Evolutionary conservation across 30 jellyfish, hydroid and myxozoan genomes (phyloP), one percentile per base, ranked within the genome.

Genomic region (Aurelia sp.): DNA sequence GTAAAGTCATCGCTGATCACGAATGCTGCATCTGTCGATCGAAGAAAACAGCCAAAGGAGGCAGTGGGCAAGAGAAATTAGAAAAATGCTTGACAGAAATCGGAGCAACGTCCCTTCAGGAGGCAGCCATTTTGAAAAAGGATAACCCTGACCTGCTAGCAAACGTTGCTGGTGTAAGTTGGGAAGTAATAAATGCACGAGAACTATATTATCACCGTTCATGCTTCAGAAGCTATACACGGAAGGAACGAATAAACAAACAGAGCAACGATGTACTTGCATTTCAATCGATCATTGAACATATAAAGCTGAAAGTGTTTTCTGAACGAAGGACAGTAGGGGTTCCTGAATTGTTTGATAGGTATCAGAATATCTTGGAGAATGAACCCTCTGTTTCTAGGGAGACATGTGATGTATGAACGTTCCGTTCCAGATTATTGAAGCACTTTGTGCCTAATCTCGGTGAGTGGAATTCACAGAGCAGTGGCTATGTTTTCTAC

Each of bases 371-470:
- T 50, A 57, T 73, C 53, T 50, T 18, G 53, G 74, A 73, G 53
- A 73, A 73, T 44, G 74, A 51, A 50, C 85, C 60, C 41, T 72
- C 83, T 72, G 44, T 48, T 69, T 72, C 69, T 72, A 41, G 70
- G 58, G 69, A 72, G 68, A 72, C 69, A 72, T 72, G 83, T 72
- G 83, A 72, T 70, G 44, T 72, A 44, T n/a, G 23, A 72, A 72
- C 83, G 83, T 48, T 72, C 17, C 69, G 69, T 72, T 72, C 83
- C 69, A 72, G 83, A 48, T 18, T 72, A 48, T 48, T 72, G 69
- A 72, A 72, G 20, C 69, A 72, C 83, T 72, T 72, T 72, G 83
- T 69, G 69, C 83, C 83, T 40, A 72, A 72, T 72, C 83, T 72
- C 69, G 68, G 83, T 72, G 62, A 76, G 64, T 57, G 76, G 76